Conservation (phyloP, 2,888 invertebrate genomes). For the Brachypalpus laphriformis region DNA sequence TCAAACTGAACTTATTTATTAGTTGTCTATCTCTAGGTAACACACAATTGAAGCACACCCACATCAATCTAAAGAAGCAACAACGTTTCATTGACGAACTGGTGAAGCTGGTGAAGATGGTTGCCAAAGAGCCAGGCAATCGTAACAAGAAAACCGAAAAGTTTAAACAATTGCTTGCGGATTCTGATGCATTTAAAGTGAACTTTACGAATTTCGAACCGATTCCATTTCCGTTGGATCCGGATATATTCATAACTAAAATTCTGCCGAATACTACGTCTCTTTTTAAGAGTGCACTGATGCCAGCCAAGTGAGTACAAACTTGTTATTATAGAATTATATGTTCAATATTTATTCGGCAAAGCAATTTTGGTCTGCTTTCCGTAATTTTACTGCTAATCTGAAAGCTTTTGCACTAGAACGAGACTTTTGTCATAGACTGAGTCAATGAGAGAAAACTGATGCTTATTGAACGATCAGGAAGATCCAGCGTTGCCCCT, state of each 20-base stretch:
- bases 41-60: conserved; percentile 88
- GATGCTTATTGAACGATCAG: too few species aligned
- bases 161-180: conserved; percentile 91
- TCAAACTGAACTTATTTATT: background rate
- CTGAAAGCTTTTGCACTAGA: too few species aligned
- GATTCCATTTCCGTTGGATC: conserved; percentile 97
- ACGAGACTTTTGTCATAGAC: too few species aligned
- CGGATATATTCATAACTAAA: conserved; percentile 93
- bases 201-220: conserved; percentile 96
- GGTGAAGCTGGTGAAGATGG: conserved; percentile 93
- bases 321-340: background rate
- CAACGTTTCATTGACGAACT: conserved; percentile 96
- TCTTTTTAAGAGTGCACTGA: conserved; percentile 97
- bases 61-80: conserved; percentile 91
- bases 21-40: conserved; percentile 82
- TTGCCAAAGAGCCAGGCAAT: conserved; percentile 95
- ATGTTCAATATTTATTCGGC: too few species aligned
- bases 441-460: too few species aligned
- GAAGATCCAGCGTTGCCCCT: too few species aligned
- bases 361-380: background rate
- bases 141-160: conserved; percentile 95
- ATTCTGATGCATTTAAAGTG: conserved; percentile 91
- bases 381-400: too few species aligned
- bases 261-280: conserved; percentile 95
- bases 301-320: conserved; percentile 89